Evolutionary conservation across 2,797 vertebrate genomes (phyloP).

Genomic region (Betta splendens): DNA sequence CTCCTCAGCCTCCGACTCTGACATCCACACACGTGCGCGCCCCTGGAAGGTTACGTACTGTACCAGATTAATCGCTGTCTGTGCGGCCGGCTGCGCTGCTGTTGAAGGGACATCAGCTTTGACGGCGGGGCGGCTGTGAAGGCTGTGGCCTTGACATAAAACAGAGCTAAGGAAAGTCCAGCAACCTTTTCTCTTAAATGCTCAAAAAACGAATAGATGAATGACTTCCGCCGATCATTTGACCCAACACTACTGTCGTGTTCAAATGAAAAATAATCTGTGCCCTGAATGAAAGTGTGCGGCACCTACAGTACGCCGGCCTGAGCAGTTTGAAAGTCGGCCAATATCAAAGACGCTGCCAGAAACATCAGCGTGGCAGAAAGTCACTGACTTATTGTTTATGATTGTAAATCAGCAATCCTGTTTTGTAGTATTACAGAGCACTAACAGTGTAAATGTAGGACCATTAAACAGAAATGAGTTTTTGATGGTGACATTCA

Average conservation of each 20-base stretch:
- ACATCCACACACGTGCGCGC: conserved; percentile 50
- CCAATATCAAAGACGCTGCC: conserved; percentile 5
- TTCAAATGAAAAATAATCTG: conserved; percentile 16
- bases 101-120: conserved; percentile 4
- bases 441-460: not conserved
- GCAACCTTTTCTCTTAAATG: not conserved
- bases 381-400: conserved; percentile 1
- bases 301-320: conserved; percentile 18
- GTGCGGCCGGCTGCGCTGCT: conserved; percentile 13
- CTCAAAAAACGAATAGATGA: conserved; percentile 11
- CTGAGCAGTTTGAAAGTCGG: conserved; percentile 2
- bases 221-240: not conserved
- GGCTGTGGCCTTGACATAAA: conserved; percentile 19
- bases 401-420: not conserved
- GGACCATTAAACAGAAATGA: not conserved
- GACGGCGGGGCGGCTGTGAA: conserved; percentile 22
- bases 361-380: not conserved
- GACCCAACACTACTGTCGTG: conserved; percentile 1
- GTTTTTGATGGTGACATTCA: not conserved
- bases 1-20: conserved; percentile 28
- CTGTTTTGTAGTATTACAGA: too few relatives aligned
- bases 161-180: conserved; percentile 12
- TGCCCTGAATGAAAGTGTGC: conserved; percentile 23
- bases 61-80: conserved; percentile 39
- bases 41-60: conserved; percentile 32